Conservation (phyloP, 2,888 invertebrate genomes). For the Tenthredo livida region DNA sequence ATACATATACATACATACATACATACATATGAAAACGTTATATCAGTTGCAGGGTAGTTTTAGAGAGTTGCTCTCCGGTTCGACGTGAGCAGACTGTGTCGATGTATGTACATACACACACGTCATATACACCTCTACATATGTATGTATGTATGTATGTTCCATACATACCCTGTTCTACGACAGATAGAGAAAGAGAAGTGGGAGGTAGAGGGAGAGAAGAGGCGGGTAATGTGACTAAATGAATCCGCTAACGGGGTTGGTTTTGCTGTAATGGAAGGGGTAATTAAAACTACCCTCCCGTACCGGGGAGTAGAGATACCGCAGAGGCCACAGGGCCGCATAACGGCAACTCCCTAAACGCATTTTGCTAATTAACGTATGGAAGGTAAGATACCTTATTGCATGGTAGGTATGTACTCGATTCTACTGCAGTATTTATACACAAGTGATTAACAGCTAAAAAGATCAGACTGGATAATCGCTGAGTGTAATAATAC, state of each 20-base stretch:
- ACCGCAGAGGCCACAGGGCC: slow-evolving; percentile 49
- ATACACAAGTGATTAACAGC: neutral
- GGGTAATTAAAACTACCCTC: slow-evolving; percentile 76
- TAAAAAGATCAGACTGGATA: slow-evolving; percentile 6
- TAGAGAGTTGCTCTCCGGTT: neutral
- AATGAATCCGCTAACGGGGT: slow-evolving; percentile 77
- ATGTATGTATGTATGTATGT: neutral
- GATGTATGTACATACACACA: neutral
- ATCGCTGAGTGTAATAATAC: neutral
- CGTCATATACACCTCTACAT: neutral
- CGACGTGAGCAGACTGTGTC: neutral
- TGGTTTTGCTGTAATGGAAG: slow-evolving; percentile 74
- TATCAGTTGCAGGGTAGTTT: slow-evolving; percentile 41
- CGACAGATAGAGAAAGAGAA: slow-evolving; percentile 40
- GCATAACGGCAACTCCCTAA: slow-evolving; percentile 51
- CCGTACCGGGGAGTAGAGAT: slow-evolving; percentile 60
- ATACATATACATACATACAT: neutral
- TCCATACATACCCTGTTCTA: slow-evolving; percentile 4
- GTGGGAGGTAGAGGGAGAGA: neutral
- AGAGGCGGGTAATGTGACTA: slow-evolving; percentile 74
- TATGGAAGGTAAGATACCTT: slow-evolving; percentile 13
- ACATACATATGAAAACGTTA: neutral
- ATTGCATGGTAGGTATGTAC: neutral
- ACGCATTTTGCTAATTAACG: slow-evolving; percentile 52
- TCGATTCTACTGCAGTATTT: neutral